Conservation (phyloP, 2,113 vertebrate genomes). For the Ophthalmolycus amberensis region DNA sequence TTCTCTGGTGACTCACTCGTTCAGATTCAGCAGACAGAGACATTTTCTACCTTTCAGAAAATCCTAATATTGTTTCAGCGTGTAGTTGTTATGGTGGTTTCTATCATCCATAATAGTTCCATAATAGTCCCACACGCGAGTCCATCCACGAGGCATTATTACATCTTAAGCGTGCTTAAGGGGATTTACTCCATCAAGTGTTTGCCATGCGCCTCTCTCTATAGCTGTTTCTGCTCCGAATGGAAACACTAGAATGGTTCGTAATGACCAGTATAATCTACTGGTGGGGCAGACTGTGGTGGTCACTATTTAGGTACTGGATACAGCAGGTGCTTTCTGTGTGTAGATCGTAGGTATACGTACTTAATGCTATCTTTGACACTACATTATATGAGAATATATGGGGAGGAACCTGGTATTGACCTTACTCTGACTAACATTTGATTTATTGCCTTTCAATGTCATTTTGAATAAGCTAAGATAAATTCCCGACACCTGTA, state of each 20-base stretch:
- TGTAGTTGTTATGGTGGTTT: constrained; percentile 39
- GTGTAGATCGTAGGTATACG: background rate
- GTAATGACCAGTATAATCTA: background rate
- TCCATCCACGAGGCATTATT: constrained; percentile 32
- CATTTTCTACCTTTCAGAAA: constrained; percentile 35
- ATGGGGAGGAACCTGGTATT: background rate
- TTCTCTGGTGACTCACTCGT: constrained; percentile 41
- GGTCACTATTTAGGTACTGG: background rate
- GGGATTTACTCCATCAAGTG: constrained; percentile 47
- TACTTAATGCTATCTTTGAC: background rate
- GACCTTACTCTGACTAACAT: background rate
- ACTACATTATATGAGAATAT: background rate
- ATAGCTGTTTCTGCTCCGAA: constrained; percentile 4
- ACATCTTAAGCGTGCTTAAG: constrained; percentile 17
- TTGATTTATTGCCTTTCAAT: background rate
- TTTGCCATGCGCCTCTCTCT: constrained; percentile 17
- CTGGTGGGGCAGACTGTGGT: background rate
- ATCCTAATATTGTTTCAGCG: constrained; percentile 29
- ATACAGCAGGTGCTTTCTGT: background rate
- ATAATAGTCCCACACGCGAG: constrained; percentile 9
- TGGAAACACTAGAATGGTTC: constrained; percentile 1
- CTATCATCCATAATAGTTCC: constrained; percentile 17
- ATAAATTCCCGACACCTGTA: background rate
- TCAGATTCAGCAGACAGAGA: constrained; percentile 15
- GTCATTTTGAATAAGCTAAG: background rate